Evolutionary conservation across 2,888 invertebrate genomes (phyloP), one percentile per base, ranked within the genome.

Genomic region (Amblyjoppa proteus): DNA sequence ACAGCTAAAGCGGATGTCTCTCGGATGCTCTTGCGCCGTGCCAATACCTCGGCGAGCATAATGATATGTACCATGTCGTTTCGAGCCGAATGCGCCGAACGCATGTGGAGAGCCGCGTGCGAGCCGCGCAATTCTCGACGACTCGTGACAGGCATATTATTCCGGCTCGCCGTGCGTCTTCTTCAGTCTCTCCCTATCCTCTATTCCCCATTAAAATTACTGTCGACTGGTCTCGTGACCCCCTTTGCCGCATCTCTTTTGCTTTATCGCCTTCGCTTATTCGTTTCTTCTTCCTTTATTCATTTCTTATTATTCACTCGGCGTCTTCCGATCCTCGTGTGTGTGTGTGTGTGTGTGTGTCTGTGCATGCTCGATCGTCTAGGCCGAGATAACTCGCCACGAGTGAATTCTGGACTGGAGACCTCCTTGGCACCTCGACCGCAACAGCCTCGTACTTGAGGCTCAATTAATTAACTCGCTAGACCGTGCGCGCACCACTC

Each of bases 341-440:
- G n/a, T 38, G 20, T 45, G 16, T 41, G 34, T n/a, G 34, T 49
- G 31, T 28, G 5, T 9, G 13, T 49, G n/a, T 16, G 49, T 68
- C 56, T 38, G 53, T 49, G 74, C 58, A 56, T 28, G 28, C 38
- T 28, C 78, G 53, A 34, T 71, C 61, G 61, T 79, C 64, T 71
- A 49, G 49, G 49, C 70, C 58, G 53, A 31, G 66, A 69, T 75
- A 75, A 69, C 58, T 68, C 45, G 51, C 25, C 31, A 68, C 58
- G 74, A 81, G 69, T 49, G 56, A 78, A 84, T 78, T 83, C 49
- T 88, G 88, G 83, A 88, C 91, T 84, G 86, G 86, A 92, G 92
- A 92, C 93, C 93, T 92, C 91, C 87, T 93, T 93, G 90, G 89
- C 88, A 92, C 90, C 89, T 91, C 91, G 91, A 93, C 92, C 93